These are phyloP conservation scores for Malurus splendens DNA, from an alignment of 2,797 vertebrate genomes.

Conservation along the genomic window DNA sequence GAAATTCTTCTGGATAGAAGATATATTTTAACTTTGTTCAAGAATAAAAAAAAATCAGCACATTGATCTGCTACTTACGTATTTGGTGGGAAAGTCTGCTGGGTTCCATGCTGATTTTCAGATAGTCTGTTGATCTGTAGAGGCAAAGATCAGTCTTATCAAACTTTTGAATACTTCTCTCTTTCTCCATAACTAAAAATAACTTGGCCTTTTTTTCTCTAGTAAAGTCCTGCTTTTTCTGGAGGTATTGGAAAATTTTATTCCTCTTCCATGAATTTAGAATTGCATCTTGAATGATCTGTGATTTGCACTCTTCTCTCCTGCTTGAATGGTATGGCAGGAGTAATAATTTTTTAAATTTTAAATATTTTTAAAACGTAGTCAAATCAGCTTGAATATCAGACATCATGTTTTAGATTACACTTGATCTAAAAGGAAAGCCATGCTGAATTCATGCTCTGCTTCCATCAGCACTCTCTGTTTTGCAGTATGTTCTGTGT, in stretches of 20 bases:
- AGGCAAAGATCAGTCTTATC: not conserved
- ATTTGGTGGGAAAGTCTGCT: not conserved
- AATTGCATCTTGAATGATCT: not conserved
- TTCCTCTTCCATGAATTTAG: not conserved
- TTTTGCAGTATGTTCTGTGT: not conserved
- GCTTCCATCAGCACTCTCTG: not conserved
- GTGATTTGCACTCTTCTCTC: not conserved
- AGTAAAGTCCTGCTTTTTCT: not conserved
- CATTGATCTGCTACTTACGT: not conserved
- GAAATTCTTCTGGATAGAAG: not conserved
- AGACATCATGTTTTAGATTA: not conserved
- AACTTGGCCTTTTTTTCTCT: not conserved
- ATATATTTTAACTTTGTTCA: not conserved
- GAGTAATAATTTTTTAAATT: not conserved
- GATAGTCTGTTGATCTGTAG: not conserved
- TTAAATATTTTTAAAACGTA: not conserved
- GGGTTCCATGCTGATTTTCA: not conserved
- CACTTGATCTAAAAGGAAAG: not conserved
- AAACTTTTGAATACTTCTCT: not conserved
- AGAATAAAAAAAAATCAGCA: not conserved
- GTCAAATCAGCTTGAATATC: not conserved
- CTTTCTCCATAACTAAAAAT: not conserved
- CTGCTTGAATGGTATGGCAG: not conserved
- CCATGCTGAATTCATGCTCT: not conserved
- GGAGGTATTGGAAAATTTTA: not conserved